These are phyloP conservation scores for Pituophis catenifer DNA, from an alignment of 2,113 vertebrate species.

Conservation along the genomic window DNA sequence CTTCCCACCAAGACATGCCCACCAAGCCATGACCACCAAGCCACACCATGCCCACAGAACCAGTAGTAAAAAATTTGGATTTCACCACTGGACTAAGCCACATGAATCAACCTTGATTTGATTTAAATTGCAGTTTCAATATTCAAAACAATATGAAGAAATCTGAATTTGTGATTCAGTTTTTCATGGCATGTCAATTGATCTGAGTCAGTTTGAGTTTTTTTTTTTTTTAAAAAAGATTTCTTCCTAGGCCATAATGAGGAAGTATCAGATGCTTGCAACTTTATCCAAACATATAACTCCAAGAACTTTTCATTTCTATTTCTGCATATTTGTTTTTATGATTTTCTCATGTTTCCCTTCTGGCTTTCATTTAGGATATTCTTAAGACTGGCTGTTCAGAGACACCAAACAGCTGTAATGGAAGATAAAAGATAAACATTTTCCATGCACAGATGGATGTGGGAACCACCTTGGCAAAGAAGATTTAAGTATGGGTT, in stretches of 20 bases:
- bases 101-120: neutral
- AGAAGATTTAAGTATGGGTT: neutral
- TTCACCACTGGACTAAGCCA: neutral
- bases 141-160: neutral
- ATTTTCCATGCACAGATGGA: neutral
- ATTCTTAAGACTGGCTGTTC: neutral
- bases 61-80: too few relatives aligned
- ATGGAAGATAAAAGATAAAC: neutral
- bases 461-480: neutral
- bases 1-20: too few relatives aligned
- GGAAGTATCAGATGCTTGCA: neutral
- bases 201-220: neutral
- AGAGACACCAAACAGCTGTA: neutral
- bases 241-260: neutral
- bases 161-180: neutral
- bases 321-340: neutral
- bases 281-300: neutral
- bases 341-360: neutral
- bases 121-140: neutral
- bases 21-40: too few relatives aligned
- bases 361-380: too few relatives aligned
- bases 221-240: neutral
- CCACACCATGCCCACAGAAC: too few relatives aligned
- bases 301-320: neutral
- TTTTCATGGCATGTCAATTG: neutral